phyloP scores from a whole-genome alignment of 2,797 vertebrate genomes.

The Gymnothorax javanicus region DNA sequence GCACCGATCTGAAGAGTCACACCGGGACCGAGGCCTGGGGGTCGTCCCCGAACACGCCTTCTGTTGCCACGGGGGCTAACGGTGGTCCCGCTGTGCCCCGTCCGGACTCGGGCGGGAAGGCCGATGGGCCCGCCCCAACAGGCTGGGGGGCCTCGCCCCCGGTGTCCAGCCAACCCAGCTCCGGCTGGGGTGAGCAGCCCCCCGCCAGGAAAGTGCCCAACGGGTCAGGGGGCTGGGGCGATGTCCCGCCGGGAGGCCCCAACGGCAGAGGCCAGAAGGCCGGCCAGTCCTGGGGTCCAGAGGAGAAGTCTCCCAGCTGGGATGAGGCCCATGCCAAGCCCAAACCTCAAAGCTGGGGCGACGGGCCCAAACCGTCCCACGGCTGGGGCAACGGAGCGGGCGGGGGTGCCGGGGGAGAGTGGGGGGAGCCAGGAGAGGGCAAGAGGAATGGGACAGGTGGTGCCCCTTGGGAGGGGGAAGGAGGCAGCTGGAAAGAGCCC shows the following conservation, averaged over 20 bases:
- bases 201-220: background rate
- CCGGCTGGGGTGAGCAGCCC: conserved; percentile 71
- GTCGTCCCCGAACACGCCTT: conserved; percentile 45
- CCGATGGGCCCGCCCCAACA: conserved; percentile 81
- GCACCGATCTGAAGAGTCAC: conserved; percentile 79
- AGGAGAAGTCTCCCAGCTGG: conserved; percentile 90
- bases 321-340: conserved; percentile 82
- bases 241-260: conserved; percentile 52
- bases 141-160: background rate
- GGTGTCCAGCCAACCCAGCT: background rate
- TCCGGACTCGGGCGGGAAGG: conserved; percentile 85
- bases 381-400: conserved; percentile 79
- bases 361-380: conserved; percentile 81
- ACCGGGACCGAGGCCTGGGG: conserved; percentile 86
- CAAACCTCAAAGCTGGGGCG: conserved; percentile 86
- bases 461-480: conserved; percentile 86
- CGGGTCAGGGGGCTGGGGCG: conserved; percentile 78
- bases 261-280: conserved; percentile 83
- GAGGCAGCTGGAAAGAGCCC: conserved; percentile 84
- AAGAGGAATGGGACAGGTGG: conserved; percentile 80
- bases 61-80: conserved; percentile 53
- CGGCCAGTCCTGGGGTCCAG: conserved; percentile 87
- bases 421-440: conserved; percentile 83
- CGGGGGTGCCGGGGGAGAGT: conserved; percentile 76
- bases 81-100: conserved; percentile 67